A percentile compares a stretch with the other conserved stretches of the same genome.
Conservation (phyloP, 2,888 invertebrate genomes). For the Steinernema scapterisci region DNA sequence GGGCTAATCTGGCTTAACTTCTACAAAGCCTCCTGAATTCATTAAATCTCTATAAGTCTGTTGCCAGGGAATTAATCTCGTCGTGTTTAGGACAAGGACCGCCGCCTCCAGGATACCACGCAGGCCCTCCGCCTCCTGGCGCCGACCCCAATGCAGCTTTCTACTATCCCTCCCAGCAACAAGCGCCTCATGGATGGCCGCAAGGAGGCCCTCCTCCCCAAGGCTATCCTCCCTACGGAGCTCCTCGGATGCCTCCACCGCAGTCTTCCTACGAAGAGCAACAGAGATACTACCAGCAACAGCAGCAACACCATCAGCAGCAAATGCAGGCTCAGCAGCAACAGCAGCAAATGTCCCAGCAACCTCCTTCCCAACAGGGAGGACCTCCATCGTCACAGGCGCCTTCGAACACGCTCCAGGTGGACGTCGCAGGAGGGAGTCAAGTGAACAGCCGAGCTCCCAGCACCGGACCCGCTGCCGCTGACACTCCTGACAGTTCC, state of each 20-base stretch:
- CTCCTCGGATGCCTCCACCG: constrained; percentile 12
- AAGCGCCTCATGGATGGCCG: constrained; percentile 17
- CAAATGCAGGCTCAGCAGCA: background rate
- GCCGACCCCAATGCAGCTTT: constrained; percentile 8
- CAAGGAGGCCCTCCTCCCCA: background rate
- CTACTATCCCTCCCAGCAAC: constrained; percentile 12
- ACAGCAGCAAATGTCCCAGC: constrained; percentile 11
- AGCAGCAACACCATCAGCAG: background rate
- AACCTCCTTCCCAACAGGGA: constrained; percentile 32
- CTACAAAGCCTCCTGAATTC: background rate
- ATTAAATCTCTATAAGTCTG: background rate
- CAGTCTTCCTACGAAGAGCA: constrained; percentile 3
- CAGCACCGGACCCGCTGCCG: constrained; percentile 33
- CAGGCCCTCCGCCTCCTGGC: constrained; percentile 14
- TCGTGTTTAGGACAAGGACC: constrained; percentile 20
- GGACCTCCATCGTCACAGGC: constrained; percentile 26
- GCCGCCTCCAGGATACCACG: constrained; percentile 6
- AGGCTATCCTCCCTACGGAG: constrained; percentile 19
- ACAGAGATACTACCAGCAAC: constrained; percentile 20
- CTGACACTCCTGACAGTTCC: constrained; percentile 50
- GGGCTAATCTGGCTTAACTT: too few species aligned
- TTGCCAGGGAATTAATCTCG: background rate
- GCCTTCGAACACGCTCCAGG: constrained; percentile 22
- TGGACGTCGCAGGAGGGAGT: constrained; percentile 5
- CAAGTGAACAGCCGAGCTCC: constrained; percentile 34